Evolutionary conservation across 2,797 vertebrate genomes (phyloP).

Genomic region (Lepus townsendii): DNA sequence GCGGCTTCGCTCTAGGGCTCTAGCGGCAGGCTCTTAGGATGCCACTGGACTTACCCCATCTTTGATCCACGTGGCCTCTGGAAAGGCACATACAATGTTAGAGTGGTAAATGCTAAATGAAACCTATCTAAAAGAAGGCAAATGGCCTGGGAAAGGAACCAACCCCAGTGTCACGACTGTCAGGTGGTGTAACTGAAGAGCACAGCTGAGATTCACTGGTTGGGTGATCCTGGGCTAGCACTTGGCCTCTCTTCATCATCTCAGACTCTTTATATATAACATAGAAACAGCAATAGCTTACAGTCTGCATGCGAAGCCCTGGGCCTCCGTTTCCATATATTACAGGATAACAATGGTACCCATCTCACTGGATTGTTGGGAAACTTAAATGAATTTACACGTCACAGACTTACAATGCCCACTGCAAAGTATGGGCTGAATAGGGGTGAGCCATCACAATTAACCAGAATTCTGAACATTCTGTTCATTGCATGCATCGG

Average conservation of each 20-base stretch:
- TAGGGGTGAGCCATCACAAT: not conserved
- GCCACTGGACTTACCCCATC: not conserved
- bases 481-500: not conserved
- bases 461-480: not conserved
- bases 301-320: not conserved
- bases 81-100: slow-evolving; percentile 12
- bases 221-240: not conserved
- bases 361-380: not conserved
- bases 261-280: slow-evolving; percentile 16
- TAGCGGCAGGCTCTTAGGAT: not conserved
- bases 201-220: not conserved
- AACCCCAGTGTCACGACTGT: slow-evolving; percentile 15
- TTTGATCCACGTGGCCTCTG: slow-evolving; percentile 25
- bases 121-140: slow-evolving; percentile 40
- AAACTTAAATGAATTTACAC: not conserved
- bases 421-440: not conserved
- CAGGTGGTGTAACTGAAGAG: not conserved
- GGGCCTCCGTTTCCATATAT: not conserved
- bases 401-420: slow-evolving; percentile 5
- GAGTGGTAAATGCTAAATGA: slow-evolving; percentile 21
- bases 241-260: not conserved
- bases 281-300: not conserved
- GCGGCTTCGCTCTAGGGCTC: not conserved
- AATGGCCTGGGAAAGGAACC: not conserved
- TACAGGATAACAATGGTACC: not conserved